Conservation (phyloP, 1,140 invertebrate species). For the Panagrolaimus sp. region DNA sequence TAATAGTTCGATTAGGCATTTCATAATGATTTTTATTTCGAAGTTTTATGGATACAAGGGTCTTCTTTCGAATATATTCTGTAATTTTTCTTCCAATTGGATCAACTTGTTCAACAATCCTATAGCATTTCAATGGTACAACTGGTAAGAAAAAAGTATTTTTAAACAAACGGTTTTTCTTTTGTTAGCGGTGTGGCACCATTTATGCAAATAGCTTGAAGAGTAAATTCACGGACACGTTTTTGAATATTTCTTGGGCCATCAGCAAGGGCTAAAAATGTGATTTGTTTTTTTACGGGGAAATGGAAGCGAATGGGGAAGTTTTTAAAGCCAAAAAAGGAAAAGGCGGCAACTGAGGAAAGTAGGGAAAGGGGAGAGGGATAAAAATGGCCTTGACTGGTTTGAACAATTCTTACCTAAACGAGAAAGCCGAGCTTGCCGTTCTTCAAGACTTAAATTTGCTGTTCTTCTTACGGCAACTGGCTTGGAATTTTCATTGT, state of each 20-base stretch:
- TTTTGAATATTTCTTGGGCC: neutral
- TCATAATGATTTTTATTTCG: conserved; percentile 8
- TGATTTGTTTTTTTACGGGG: too few relatives aligned
- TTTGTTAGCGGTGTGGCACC: neutral
- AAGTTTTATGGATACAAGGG: neutral
- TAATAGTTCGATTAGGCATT: neutral
- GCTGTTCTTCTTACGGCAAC: too few relatives aligned
- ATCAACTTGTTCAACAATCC: neutral
- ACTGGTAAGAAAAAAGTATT: too few relatives aligned
- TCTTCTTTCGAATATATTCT: neutral
- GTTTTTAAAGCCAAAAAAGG: too few relatives aligned
- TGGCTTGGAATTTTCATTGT: too few relatives aligned
- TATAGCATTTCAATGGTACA: neutral
- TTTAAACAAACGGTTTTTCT: neutral
- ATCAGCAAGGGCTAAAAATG: neutral
- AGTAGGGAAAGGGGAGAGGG: too few relatives aligned
- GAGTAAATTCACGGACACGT: neutral
- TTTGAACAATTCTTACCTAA: too few relatives aligned
- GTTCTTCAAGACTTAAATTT: too few relatives aligned
- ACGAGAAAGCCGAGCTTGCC: too few relatives aligned
- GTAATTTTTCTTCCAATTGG: neutral
- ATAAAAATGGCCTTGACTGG: too few relatives aligned
- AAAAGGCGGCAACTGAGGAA: too few relatives aligned
- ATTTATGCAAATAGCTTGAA: neutral
- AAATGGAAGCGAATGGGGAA: too few relatives aligned